phyloP scores from a whole-genome alignment of 2,797 vertebrate genomes.

The Moxostoma hubbsi region DNA sequence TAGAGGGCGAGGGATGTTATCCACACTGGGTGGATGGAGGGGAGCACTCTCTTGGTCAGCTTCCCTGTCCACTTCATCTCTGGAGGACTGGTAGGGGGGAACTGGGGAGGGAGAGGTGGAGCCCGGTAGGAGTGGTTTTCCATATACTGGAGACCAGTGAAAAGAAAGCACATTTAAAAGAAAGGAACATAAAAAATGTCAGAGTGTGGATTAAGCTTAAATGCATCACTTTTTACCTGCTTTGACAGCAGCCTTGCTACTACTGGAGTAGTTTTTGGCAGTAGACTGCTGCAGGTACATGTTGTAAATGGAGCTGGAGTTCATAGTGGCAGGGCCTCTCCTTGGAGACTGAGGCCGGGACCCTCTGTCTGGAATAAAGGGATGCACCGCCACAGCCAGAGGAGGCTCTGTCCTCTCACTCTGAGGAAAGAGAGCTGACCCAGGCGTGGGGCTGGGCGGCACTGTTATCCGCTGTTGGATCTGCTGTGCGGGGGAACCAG shows the following conservation, averaged over 20 bases:
- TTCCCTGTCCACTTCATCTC: slow-evolving; percentile 64
- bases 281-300: slow-evolving; percentile 96
- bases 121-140: slow-evolving; percentile 87
- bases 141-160: slow-evolving; percentile 77
- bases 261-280: slow-evolving; percentile 84
- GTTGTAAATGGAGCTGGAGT: slow-evolving; percentile 98
- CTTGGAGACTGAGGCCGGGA: slow-evolving; percentile 94
- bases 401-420: slow-evolving; percentile 89
- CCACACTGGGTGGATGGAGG: slow-evolving; percentile 79
- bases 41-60: slow-evolving; percentile 49
- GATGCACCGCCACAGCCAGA: slow-evolving; percentile 91
- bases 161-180: slow-evolving; percentile 19
- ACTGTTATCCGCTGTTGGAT: slow-evolving; percentile 88
- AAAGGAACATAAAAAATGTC: slow-evolving; percentile 12
- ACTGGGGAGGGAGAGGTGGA: slow-evolving; percentile 89
- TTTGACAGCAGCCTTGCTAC: slow-evolving; percentile 84
- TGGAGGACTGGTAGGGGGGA: slow-evolving; percentile 82
- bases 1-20: slow-evolving; percentile 94
- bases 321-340: slow-evolving; percentile 96
- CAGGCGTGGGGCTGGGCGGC: slow-evolving; percentile 82
- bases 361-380: slow-evolving; percentile 90
- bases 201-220: slow-evolving; percentile 2
- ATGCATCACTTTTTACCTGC: slow-evolving; percentile 78
- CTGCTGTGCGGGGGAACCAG: slow-evolving; percentile 83
- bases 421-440: slow-evolving; percentile 78